phyloP scores from a whole-genome alignment of 2,113 vertebrate genomes.

The Macquaria australasica region DNA sequence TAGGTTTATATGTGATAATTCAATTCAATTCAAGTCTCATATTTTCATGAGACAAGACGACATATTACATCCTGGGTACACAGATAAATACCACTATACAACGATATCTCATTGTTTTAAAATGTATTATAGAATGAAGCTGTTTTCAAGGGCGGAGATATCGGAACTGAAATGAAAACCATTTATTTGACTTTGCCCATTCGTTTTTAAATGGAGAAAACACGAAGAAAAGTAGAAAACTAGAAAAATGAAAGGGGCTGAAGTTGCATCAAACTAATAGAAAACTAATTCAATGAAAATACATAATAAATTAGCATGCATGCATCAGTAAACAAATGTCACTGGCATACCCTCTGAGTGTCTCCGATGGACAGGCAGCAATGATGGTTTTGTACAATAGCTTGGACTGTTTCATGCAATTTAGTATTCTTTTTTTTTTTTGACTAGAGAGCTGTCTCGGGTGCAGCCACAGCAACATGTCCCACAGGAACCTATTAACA shows the following conservation, averaged over 20 bases:
- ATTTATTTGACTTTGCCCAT: neutral
- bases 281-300: conserved; percentile 5
- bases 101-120: neutral
- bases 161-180: neutral
- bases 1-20: conserved; percentile 67
- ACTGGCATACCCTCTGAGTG: neutral
- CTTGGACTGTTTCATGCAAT: conserved; percentile 57
- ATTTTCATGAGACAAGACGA: conserved; percentile 39
- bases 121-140: neutral
- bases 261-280: neutral
- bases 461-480: conserved; percentile 60
- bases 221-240: neutral
- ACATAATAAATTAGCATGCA: neutral
- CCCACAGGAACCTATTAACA: conserved; percentile 80
- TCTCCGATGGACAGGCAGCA: conserved; percentile 23
- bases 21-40: too few relatives aligned
- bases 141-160: neutral
- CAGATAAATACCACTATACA: conserved; percentile 10
- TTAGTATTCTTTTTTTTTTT: conserved; percentile 60
- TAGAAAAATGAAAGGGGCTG: neutral
- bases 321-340: conserved; percentile 34
- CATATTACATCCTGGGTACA: neutral
- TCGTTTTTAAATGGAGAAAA: neutral
- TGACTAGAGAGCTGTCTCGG: conserved; percentile 48
- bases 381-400: conserved; percentile 46